Percentiles rank a stretch among this genome's conserved stretches.
These are phyloP conservation scores for Bombyx huttoni DNA, from an alignment of 2,888 invertebrate species.

Conservation along the genomic window DNA sequence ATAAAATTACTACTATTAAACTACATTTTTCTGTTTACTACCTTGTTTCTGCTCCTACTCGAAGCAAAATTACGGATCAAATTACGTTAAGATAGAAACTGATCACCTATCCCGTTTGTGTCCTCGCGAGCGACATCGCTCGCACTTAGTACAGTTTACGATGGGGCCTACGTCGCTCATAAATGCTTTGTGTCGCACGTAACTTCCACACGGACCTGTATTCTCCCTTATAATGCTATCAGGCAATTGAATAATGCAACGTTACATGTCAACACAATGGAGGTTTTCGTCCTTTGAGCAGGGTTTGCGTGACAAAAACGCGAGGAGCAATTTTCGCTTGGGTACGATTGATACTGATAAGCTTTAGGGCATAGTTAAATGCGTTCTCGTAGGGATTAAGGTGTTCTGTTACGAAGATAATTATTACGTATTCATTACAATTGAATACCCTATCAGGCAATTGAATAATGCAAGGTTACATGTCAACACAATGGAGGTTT, in stretches of 20 bases:
- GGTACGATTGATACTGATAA: constrained; percentile 6
- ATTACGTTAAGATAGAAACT: neutral
- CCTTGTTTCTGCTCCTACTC: neutral
- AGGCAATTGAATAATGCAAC: constrained; percentile 40
- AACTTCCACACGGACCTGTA: constrained; percentile 10
- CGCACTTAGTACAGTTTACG: constrained; percentile 22
- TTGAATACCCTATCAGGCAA: constrained; percentile 29
- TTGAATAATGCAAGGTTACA: constrained; percentile 37
- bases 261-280: constrained; percentile 29
- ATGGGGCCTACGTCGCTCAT: constrained; percentile 32
- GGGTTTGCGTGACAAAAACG: constrained; percentile 23
- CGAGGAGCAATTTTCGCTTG: constrained; percentile 14
- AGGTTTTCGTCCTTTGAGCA: constrained; percentile 19
- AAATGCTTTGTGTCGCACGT: constrained; percentile 31
- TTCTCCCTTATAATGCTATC: constrained; percentile 13
- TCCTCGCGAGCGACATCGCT: constrained; percentile 8
- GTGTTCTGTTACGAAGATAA: neutral
- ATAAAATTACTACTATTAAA: no score
- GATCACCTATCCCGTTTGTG: neutral
- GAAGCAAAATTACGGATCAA: neutral
- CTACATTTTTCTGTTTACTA: neutral
- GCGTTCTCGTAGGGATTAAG: neutral
- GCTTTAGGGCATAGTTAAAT: neutral
- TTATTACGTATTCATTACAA: neutral
- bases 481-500: constrained; percentile 27